These are phyloP conservation scores for Bos javanicus DNA, from an alignment of 2,113 vertebrate genomes.

Conservation along the genomic window DNA sequence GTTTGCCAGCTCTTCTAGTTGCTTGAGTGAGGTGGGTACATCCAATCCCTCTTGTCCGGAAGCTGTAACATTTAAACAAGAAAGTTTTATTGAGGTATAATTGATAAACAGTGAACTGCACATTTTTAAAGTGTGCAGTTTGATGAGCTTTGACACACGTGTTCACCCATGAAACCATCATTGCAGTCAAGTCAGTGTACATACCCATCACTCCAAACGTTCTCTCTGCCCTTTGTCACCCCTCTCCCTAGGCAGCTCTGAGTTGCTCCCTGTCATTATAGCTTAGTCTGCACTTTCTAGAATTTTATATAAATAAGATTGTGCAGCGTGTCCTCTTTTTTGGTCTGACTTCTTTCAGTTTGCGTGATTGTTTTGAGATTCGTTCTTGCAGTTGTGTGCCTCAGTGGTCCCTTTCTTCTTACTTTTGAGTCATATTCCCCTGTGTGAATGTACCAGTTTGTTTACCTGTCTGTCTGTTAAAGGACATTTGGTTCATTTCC, in stretches of 20 bases:
- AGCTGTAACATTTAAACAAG: background rate
- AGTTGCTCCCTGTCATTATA: background rate
- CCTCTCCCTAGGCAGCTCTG: background rate
- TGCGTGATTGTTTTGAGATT: background rate
- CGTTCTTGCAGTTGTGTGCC: background rate
- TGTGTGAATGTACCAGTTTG: background rate
- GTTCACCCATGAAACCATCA: background rate
- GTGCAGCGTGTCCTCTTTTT: background rate
- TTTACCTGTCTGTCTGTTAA: background rate
- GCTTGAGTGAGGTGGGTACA: background rate
- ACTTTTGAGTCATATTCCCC: background rate
- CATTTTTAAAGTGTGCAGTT: background rate
- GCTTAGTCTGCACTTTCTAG: background rate
- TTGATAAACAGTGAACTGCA: background rate
- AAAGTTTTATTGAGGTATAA: background rate
- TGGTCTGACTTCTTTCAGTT: background rate
- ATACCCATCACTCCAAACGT: background rate
- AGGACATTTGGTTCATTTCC: background rate
- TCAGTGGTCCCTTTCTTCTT: background rate
- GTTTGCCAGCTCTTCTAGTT: background rate
- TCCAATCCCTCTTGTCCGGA: background rate
- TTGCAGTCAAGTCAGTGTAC: background rate
- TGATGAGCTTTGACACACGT: background rate
- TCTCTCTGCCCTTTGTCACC: background rate
- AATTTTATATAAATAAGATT: background rate